phyloP scores from a whole-genome alignment of 2,797 vertebrate genomes.

The Tragopan temminckii region DNA sequence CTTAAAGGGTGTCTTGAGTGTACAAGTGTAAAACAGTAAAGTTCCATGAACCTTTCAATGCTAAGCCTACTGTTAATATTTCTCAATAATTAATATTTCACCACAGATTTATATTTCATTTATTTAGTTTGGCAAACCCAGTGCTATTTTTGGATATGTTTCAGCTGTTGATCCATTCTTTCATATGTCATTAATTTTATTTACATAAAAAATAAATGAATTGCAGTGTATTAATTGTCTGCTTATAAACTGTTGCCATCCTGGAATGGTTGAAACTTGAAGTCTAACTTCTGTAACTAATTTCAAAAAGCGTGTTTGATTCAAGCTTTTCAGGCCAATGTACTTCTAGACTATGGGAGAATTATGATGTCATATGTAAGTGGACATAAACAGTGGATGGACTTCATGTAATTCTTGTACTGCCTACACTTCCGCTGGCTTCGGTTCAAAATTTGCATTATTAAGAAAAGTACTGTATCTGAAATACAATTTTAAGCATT shows the following conservation, averaged over 20 bases:
- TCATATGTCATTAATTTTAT: background rate
- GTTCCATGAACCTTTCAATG: background rate
- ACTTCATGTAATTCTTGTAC: background rate
- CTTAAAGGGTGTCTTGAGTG: background rate
- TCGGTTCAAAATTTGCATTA: background rate
- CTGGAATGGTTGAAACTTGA: background rate
- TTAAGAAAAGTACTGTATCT: background rate
- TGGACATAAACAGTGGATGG: background rate
- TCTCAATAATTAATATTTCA: background rate
- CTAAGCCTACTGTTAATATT: background rate
- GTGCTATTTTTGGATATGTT: background rate
- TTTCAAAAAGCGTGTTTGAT: background rate
- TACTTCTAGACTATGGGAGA: background rate
- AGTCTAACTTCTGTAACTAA: background rate
- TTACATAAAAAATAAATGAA: background rate
- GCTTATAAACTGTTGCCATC: background rate
- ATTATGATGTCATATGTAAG: background rate
- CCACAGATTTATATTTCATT: background rate
- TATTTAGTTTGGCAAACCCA: background rate
- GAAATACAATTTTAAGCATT: background rate
- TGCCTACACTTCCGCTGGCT: background rate
- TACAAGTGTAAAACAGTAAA: background rate
- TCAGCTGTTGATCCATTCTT: background rate
- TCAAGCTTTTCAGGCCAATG: background rate
- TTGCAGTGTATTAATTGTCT: background rate